phyloP scores from a whole-genome alignment of 2,888 invertebrate species.

The Apoda limacodes region DNA sequence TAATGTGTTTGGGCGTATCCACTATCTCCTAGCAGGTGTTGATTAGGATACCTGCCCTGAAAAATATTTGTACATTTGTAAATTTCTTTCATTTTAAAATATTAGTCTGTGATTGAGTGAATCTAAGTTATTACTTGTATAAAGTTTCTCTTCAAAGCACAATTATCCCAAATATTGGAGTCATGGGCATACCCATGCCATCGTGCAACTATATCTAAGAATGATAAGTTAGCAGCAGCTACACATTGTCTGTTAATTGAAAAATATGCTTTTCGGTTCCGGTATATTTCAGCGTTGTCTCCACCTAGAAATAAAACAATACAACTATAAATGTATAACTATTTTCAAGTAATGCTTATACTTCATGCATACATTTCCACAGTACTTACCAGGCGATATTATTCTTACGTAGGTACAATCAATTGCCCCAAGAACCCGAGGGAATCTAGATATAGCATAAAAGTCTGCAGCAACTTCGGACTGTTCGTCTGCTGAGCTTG shows the following conservation, averaged over 20 bases:
- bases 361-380: no score
- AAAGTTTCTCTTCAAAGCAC: conserved; percentile 6
- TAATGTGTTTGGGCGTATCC: conserved; percentile 11
- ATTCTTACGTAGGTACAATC: conserved; percentile 16
- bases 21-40: conserved; percentile 12
- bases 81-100: no score
- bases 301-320: no score
- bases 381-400: no score
- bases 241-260: conserved; percentile 8
- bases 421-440: no score
- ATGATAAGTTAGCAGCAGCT: conserved; percentile 4
- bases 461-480: conserved; percentile 8
- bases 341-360: no score
- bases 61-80: no score
- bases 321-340: no score
- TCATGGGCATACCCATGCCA: conserved; percentile 8
- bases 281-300: conserved; percentile 9
- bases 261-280: no score
- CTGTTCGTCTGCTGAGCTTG: conserved; percentile 2
- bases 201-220: conserved; percentile 7
- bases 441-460: conserved; percentile 10
- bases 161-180: conserved; percentile 8
- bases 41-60: conserved; percentile 1
- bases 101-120: no score
- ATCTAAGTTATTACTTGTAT: no score